Evolutionary conservation across 1,140 invertebrate species (phyloP).

Genomic region (Temnothorax curvispinosus): DNA sequence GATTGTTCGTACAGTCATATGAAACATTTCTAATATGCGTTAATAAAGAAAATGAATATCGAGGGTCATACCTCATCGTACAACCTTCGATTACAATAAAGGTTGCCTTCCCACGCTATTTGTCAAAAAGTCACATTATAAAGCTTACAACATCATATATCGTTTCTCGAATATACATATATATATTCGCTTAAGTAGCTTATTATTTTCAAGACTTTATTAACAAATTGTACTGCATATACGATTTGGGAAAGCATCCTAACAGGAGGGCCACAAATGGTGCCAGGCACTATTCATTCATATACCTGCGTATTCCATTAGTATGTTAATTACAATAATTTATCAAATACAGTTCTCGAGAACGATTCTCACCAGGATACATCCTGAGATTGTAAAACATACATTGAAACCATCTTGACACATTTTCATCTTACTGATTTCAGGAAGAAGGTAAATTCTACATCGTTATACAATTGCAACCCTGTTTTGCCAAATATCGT

Average conservation of each 20-base stretch:
- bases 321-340: conserved; percentile 75
- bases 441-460: conserved; percentile 67
- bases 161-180: conserved; percentile 66
- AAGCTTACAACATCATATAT: conserved; percentile 59
- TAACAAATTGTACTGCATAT: conserved; percentile 67
- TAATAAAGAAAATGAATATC: conserved; percentile 74
- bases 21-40: conserved; percentile 71
- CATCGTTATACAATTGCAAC: conserved; percentile 69
- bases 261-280: conserved; percentile 85
- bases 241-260: conserved; percentile 69
- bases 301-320: conserved; percentile 85
- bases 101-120: conserved; percentile 64
- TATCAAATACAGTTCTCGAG: conserved; percentile 75
- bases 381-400: conserved; percentile 82
- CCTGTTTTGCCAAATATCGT: conserved; percentile 60
- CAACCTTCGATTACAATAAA: conserved; percentile 66
- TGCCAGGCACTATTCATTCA: conserved; percentile 86
- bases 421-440: conserved; percentile 58
- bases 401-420: conserved; percentile 78
- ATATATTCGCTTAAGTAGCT: conserved; percentile 62
- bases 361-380: conserved; percentile 78
- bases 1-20: conserved; percentile 76
- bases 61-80: conserved; percentile 62
- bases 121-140: conserved; percentile 52
- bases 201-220: conserved; percentile 61